Percentiles rank a stretch among this genome's conserved stretches.
Evolutionary conservation across 2,797 vertebrate species (phyloP).

Genomic region (Chaetophractus vellerosus): DNA sequence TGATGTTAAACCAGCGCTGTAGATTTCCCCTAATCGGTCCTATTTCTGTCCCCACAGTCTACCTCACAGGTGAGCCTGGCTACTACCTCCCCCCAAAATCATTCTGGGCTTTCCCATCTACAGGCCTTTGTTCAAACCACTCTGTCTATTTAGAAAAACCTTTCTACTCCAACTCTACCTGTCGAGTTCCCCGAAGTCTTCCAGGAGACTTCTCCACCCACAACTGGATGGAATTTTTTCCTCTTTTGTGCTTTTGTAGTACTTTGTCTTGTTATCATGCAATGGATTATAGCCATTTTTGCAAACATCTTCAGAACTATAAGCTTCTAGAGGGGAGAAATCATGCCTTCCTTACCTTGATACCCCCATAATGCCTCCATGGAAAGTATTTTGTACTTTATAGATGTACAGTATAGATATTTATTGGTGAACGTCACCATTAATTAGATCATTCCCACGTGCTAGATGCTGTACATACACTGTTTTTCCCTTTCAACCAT

Average conservation of each 20-base stretch:
- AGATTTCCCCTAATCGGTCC: not conserved
- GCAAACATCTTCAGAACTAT: not conserved
- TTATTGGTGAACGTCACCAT: conserved; percentile 2
- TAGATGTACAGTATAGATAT: not conserved
- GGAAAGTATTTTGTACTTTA: not conserved
- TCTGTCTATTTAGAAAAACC: not conserved
- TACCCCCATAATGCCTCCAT: not conserved
- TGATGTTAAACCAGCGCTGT: not conserved
- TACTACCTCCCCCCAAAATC: not conserved
- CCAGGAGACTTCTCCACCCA: not conserved
- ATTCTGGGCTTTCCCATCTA: not conserved
- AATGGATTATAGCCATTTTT: not conserved
- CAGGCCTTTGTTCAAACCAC: not conserved
- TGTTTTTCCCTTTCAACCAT: not conserved
- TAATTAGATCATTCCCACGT: not conserved
- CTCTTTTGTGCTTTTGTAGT: not conserved
- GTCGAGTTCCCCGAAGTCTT: not conserved
- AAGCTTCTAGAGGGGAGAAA: not conserved
- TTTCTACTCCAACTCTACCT: not conserved
- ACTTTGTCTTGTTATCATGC: not conserved
- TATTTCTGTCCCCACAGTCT: not conserved
- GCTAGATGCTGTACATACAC: not conserved
- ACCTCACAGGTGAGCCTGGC: not conserved
- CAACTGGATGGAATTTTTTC: not conserved
- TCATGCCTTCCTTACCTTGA: not conserved